Evolutionary conservation across 2,888 invertebrate genomes (phyloP), one percentile per base, ranked within the genome.

Genomic region (Drosophila acutilabella): DNA sequence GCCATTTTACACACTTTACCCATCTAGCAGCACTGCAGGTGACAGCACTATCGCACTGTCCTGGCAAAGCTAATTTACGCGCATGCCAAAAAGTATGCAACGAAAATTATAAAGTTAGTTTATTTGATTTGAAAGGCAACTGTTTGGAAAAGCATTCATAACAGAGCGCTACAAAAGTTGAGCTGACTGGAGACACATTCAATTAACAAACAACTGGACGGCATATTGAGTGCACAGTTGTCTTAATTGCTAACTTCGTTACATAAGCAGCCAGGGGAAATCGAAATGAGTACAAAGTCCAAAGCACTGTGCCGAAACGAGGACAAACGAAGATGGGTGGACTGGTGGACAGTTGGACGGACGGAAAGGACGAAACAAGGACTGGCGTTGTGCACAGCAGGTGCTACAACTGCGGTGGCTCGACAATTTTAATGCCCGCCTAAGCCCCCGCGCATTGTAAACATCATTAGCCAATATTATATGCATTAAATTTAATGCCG

Each of bases 381-480:
- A 38, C 36, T 7, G 54, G 51, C 54, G 30, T 40, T 20, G 44
- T 52, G 58, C 75, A 73, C 80, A 73, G 88, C 90, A 88, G 90
- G 89, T 91, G 91, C 86, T 77, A 62, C 76, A 78, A 69, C 74
- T 84, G 90, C 77, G 73, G 79, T 86, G 78, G 83, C 89, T 84
- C 75, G 81, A 89, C 89, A 90, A 83, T 89, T 90, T 91, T 91
- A 91, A 91, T 91, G 87, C 90, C 77, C 77, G 75, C 78, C 85
- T 90, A 90, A 90, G 90, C 89, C 86, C 89, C 60, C 47, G 77
- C 84, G 79, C 89, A 90, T 89, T 90, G 91, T 89, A 91, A 92
- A 92, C 91, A 92, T 91, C 92, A 91, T 91, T 92, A 91, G 91
- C 91, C 91, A 91, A 91, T 91, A 92, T 92, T 91, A 91, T 91